Evolutionary conservation across 2,113 vertebrate species (phyloP).

Genomic region (Psammodynastes pulverulentus): DNA sequence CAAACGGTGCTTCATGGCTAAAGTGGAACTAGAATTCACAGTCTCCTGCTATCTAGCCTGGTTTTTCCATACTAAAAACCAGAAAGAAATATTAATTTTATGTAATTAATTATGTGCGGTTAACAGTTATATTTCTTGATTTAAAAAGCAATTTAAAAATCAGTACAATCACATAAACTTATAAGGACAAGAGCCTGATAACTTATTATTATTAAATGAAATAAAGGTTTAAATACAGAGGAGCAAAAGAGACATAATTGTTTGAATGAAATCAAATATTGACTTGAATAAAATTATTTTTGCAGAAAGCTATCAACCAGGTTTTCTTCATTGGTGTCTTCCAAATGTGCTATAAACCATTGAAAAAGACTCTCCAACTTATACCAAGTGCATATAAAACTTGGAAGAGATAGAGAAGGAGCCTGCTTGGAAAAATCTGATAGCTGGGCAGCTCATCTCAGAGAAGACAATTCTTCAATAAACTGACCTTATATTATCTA

Average conservation of each 20-base stretch:
- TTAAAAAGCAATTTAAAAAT: background rate
- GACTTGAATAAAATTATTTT: background rate
- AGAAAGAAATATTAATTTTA: background rate
- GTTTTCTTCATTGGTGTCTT: background rate
- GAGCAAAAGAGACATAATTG: background rate
- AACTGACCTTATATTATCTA: background rate
- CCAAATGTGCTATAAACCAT: background rate
- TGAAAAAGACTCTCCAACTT: background rate
- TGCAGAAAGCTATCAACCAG: background rate
- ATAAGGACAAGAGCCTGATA: background rate
- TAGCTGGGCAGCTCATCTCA: too few relatives aligned
- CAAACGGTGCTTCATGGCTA: background rate
- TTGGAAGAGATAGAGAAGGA: background rate
- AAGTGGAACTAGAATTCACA: background rate
- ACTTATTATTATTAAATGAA: background rate
- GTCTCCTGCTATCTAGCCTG: background rate
- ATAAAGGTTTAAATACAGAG: background rate
- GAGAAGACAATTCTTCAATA: background rate
- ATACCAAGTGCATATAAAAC: background rate
- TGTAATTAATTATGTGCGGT: background rate
- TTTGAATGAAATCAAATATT: background rate
- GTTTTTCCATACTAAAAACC: background rate
- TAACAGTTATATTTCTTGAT: background rate
- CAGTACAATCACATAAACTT: background rate
- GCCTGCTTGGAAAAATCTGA: background rate